Evolutionary conservation across 30 jellyfish, hydroid and myxozoan species (phyloP).

Genomic region (Aurelia coerulea): DNA sequence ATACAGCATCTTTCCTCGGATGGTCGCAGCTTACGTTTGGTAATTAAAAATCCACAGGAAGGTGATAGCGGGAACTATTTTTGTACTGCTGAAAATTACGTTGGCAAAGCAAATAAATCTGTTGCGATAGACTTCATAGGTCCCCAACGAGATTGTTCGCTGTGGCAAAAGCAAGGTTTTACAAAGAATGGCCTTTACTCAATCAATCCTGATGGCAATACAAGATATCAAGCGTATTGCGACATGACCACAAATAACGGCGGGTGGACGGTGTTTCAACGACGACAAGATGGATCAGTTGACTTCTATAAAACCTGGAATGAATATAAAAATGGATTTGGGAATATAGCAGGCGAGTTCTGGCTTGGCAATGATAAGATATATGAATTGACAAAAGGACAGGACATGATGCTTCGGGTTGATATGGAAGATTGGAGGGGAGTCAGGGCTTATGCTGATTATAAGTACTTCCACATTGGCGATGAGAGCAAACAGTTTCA

Average conservation of each 20-base stretch:
- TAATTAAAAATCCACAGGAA: conserved; percentile 23
- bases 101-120: conserved; percentile 41
- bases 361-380: background rate
- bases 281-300: too few species aligned
- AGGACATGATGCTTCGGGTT: background rate
- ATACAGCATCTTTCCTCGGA: background rate
- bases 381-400: background rate
- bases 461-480: background rate
- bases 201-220: background rate
- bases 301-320: too few species aligned
- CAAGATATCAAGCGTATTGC: background rate
- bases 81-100: conserved; percentile 44
- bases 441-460: background rate
- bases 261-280: background rate
- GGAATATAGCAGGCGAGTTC: too few species aligned
- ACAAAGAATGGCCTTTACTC: background rate
- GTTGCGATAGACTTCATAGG: background rate
- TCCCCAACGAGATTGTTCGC: background rate
- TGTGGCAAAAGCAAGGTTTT: background rate
- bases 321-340: too few species aligned
- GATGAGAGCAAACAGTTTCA: background rate
- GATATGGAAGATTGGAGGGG: background rate
- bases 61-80: conserved; percentile 54
- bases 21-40: background rate
- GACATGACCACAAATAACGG: background rate